Evolutionary conservation across 2,888 invertebrate genomes (phyloP).

Genomic region (Pterostichus madidus): DNA sequence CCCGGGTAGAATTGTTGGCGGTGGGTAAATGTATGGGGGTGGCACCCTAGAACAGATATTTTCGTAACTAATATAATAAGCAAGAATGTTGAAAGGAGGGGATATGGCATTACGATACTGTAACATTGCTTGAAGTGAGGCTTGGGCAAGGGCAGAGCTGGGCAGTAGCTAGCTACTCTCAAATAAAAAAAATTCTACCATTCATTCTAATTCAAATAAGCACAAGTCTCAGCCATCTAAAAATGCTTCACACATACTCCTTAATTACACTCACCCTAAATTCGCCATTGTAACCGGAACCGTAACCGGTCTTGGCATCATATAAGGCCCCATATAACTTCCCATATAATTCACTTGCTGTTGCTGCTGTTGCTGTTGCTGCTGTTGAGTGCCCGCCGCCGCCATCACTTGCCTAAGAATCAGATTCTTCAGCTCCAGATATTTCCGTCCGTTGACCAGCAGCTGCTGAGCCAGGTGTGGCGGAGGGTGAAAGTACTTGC

Average conservation of each 20-base stretch:
- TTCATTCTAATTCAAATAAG: no score
- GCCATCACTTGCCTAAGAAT: constrained; percentile 26
- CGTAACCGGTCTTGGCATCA: constrained; percentile 9
- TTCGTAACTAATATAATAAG: no score
- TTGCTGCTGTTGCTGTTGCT: neutral
- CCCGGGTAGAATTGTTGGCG: neutral
- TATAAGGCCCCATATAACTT: constrained; percentile 12
- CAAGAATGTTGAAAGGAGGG: no score
- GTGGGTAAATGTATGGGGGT: constrained; percentile 38
- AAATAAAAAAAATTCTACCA: neutral
- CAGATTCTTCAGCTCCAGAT: constrained; percentile 38
- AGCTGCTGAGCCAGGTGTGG: constrained; percentile 29
- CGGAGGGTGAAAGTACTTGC: constrained; percentile 50
- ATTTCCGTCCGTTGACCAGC: constrained; percentile 46
- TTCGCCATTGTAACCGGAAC: neutral
- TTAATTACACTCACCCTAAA: constrained; percentile 17
- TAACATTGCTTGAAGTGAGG: no score
- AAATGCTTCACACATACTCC: no score
- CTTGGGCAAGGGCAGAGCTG: no score
- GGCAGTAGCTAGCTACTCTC: no score
- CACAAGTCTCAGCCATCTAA: no score
- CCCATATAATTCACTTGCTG: constrained; percentile 6
- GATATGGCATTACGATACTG: no score
- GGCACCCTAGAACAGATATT: constrained; percentile 20
- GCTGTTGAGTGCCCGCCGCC: neutral